Conservation (phyloP, 2,113 vertebrate species). For the Actenoides lindsayi region DNA sequence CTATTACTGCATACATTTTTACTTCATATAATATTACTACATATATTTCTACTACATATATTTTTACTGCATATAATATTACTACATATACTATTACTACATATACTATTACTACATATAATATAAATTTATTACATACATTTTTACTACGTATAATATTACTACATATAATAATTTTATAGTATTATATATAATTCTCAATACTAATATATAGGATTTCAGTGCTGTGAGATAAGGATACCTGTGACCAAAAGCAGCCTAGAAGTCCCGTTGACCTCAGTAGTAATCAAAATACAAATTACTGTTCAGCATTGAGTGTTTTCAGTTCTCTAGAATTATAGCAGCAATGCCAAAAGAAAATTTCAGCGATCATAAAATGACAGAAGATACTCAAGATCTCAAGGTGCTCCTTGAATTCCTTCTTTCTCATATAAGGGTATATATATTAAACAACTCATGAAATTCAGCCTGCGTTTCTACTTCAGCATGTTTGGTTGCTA, state of each 20-base stretch:
- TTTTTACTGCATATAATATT: too few species aligned
- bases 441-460: neutral
- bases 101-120: too few species aligned
- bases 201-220: neutral
- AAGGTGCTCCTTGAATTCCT: neutral
- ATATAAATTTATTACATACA: too few species aligned
- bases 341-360: neutral
- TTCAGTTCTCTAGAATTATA: neutral
- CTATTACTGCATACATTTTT: neutral
- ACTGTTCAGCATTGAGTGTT: fast-evolving
- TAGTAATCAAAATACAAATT: neutral
- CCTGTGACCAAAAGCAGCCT: neutral
- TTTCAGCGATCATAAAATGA: neutral
- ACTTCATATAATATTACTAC: too few species aligned
- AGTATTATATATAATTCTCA: neutral
- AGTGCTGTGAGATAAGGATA: neutral
- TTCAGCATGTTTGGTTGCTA: neutral
- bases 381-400: neutral
- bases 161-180: too few species aligned
- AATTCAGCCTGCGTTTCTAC: neutral
- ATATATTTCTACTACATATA: too few species aligned
- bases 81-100: too few species aligned
- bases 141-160: too few species aligned
- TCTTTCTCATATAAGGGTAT: neutral
- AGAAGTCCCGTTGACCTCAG: neutral